phyloP scores from a whole-genome alignment of 2,113 vertebrate genomes.

The Rynchops niger region DNA sequence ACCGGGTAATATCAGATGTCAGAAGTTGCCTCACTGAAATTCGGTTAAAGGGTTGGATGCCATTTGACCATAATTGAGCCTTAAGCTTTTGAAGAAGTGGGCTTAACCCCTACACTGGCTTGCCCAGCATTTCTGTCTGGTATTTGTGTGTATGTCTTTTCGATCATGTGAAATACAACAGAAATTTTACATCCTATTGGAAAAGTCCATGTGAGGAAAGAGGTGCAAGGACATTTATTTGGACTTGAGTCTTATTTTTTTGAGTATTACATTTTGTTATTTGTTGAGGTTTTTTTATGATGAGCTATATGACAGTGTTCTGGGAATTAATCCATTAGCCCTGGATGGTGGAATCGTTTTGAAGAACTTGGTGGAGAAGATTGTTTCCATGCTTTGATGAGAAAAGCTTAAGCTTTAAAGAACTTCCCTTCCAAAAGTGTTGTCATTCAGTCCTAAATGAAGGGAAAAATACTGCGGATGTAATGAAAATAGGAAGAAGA shows the following conservation, averaged over 20 bases:
- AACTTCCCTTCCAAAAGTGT: constrained; percentile 43
- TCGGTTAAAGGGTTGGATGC: neutral
- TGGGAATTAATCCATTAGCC: neutral
- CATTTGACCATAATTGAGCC: neutral
- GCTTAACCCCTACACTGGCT: neutral
- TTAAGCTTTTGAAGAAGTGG: neutral
- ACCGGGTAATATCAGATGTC: neutral
- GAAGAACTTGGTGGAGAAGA: neutral
- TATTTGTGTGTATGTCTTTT: neutral
- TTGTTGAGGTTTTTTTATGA: neutral
- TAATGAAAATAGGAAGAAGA: constrained; percentile 31
- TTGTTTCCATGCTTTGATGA: constrained; percentile 40
- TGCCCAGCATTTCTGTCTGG: neutral
- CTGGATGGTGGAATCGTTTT: neutral
- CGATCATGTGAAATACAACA: neutral
- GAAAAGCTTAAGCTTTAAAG: constrained; percentile 15
- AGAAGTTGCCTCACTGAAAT: neutral
- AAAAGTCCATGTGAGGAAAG: neutral
- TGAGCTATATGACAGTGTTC: neutral
- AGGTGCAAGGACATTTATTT: neutral
- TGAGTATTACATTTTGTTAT: neutral
- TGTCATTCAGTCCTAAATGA: constrained; percentile 16
- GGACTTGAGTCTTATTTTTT: neutral
- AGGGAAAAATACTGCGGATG: neutral
- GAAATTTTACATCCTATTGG: neutral